phyloP scores from a whole-genome alignment of 2,113 vertebrate species.

The Bos indicus region DNA sequence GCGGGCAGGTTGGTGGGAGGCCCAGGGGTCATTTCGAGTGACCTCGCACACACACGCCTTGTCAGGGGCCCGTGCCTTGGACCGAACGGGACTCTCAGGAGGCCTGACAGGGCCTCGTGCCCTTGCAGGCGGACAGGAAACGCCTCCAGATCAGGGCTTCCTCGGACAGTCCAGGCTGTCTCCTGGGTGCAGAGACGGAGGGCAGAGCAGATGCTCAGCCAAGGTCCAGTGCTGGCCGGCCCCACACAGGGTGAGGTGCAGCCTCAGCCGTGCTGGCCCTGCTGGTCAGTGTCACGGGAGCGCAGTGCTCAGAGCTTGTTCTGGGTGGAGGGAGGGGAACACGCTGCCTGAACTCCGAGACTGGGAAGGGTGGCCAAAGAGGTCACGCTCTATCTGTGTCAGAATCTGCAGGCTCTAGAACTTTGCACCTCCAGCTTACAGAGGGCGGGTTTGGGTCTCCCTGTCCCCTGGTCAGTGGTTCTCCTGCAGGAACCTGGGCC shows the following conservation, averaged over 20 bases:
- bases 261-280: not conserved
- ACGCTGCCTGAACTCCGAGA: not conserved
- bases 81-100: too few species aligned
- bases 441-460: not conserved
- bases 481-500: not conserved
- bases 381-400: not conserved
- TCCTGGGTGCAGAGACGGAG: not conserved
- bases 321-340: not conserved
- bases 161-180: not conserved
- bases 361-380: not conserved
- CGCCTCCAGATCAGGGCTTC: not conserved
- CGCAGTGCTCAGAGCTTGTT: not conserved
- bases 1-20: too few species aligned
- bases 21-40: not conserved
- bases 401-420: too few species aligned
- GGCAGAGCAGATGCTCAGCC: not conserved
- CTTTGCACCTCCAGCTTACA: not conserved
- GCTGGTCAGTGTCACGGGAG: not conserved
- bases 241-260: not conserved
- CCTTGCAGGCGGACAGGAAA: not conserved
- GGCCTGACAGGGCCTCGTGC: not conserved
- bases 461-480: not conserved
- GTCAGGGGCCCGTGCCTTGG: not conserved
- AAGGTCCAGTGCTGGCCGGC: not conserved
- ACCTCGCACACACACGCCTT: not conserved